A percentile compares a stretch with the other conserved stretches of the same genome.
Evolutionary conservation across 2,797 vertebrate species (phyloP).

Genomic region (Girardinus metallicus): DNA sequence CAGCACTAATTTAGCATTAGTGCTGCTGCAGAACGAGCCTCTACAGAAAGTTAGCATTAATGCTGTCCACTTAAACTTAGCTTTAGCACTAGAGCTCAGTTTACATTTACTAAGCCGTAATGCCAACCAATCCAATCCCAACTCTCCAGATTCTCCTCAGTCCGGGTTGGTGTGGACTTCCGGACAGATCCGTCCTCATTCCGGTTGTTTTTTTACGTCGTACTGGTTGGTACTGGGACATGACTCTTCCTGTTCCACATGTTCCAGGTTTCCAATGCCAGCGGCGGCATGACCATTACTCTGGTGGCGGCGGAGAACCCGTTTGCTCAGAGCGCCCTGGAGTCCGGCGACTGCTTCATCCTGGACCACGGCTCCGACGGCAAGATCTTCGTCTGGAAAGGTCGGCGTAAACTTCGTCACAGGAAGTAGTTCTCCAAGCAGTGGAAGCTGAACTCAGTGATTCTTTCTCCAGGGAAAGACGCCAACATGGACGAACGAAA

Average conservation of each 20-base stretch:
- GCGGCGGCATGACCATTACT: constrained; percentile 87
- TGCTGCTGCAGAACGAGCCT: no score
- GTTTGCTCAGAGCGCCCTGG: constrained; percentile 90
- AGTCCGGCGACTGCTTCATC: constrained; percentile 94
- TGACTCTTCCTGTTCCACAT: neutral
- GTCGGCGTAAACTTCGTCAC: constrained; percentile 66
- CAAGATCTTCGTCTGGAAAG: constrained; percentile 99
- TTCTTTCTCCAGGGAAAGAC: constrained; percentile 82
- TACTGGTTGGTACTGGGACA: neutral
- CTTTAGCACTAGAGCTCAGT: neutral
- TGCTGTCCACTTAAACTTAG: neutral
- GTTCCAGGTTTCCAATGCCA: constrained; percentile 89
- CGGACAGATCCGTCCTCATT: neutral
- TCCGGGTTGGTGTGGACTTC: neutral
- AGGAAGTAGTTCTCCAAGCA: neutral
- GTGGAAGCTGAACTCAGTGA: neutral
- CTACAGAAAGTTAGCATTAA: neutral
- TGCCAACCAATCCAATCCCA: neutral
- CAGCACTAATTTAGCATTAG: no score
- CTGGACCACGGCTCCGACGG: constrained; percentile 93
- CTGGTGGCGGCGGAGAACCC: constrained; percentile 96
- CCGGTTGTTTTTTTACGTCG: neutral
- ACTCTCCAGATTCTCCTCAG: neutral
- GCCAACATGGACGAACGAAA: constrained; percentile 94
- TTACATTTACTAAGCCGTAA: neutral